These are phyloP conservation scores for Empidonax traillii DNA, from an alignment of 2,113 vertebrate genomes.

Conservation along the genomic window DNA sequence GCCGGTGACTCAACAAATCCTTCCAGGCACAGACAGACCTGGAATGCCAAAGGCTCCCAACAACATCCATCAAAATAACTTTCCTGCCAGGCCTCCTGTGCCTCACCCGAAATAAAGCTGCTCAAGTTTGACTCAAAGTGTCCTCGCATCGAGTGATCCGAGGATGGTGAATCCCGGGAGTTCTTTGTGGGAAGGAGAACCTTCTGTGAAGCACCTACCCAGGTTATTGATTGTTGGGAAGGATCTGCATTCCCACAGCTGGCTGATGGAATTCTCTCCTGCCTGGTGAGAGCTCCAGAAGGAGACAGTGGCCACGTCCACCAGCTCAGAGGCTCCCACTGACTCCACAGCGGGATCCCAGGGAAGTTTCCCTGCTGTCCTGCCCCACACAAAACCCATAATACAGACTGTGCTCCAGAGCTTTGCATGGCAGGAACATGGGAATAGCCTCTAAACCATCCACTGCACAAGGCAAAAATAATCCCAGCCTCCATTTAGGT, in stretches of 20 bases:
- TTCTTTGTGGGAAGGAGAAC: neutral
- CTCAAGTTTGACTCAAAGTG: neutral
- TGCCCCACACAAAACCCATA: neutral
- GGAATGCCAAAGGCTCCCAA: neutral
- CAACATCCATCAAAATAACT: neutral
- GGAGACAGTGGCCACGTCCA: neutral
- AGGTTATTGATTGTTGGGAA: neutral
- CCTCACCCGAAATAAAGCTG: neutral
- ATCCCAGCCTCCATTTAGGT: accelerated
- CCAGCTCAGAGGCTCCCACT: neutral
- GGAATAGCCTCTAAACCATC: neutral
- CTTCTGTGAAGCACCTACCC: neutral
- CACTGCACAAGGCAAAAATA: neutral
- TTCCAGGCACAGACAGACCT: neutral
- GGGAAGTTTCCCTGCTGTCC: accelerated
- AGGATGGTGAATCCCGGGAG: neutral
- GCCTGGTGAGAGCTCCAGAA: neutral
- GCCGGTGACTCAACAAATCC: neutral
- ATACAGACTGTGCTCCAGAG: accelerated
- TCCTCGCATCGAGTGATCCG: neutral
- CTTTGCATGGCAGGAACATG: neutral
- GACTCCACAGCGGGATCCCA: neutral
- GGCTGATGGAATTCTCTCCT: neutral
- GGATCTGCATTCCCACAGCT: neutral
- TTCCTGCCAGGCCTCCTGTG: neutral